Evolutionary conservation across 30 jellyfish, hydroid and myxozoan species (phyloP), one percentile per base, ranked within the genome.

Genomic region (Morbakka virulenta): DNA sequence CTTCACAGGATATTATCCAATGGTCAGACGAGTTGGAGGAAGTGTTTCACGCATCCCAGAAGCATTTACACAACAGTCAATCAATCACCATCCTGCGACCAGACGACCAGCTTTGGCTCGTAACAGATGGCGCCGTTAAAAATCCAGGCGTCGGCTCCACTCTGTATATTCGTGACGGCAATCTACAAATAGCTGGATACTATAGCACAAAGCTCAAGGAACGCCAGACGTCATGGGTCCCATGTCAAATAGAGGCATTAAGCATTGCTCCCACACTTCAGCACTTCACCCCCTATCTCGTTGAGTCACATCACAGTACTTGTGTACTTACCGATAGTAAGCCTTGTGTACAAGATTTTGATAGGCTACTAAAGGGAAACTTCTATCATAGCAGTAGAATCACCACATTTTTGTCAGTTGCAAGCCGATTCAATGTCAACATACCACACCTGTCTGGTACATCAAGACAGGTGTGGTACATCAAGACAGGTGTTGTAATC

Each of bases 71-170:
- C 52, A 20, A 3, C 2, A 36, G 78, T 17, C 14, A 32, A 50
- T 25, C 82, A 21, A 69, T 35, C 26, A 4, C 34, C 26, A 77
- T 69, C 9, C 82, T 31, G 9, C 78, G 48, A n/a, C 83, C 83
- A 35, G 48, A 36, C 2, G 83, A 72, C 49, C 82, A 72, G 33
- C 78, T 72, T 3, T 72, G 83, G 83, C 47, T 72, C 36, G 82
- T 72, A 48, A 72, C 80, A 47, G 82, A 72, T 24, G 83, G 83
- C 28, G 83, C 83, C 2, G 83, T 72, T 13, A 72, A 72, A 24
- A n/a, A n/a, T n/a, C 14, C 61, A 47, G n/a, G 12, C 14, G 61
- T 47, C n/a, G 61, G n/a, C n/a, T n/a, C n/a, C n/a, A n/a, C n/a
- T n/a, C n/a, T n/a, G n/a, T n/a, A n/a, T n/a, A n/a, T n/a, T n/a